These are phyloP conservation scores for Hydractinia echinata DNA, from an alignment of 30 jellyfish, hydroid and myxozoan species.

Conservation along the genomic window DNA sequence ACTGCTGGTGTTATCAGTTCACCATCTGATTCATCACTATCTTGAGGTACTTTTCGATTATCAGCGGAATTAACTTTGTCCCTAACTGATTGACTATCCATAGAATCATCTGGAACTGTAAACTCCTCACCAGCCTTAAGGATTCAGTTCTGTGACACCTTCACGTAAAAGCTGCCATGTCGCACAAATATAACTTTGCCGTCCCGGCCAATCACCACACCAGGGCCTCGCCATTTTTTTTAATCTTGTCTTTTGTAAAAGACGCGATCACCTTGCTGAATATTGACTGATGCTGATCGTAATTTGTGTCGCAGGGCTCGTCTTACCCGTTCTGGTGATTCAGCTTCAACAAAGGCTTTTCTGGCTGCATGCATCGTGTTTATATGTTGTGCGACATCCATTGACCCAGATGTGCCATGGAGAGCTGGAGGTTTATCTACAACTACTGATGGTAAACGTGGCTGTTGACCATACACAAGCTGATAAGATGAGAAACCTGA, in stretches of 20 bases:
- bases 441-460: conserved; percentile 32
- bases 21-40: not conserved
- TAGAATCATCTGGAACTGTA: not conserved
- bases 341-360: conserved; percentile 29
- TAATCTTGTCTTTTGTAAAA: conserved; percentile 40
- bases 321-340: conserved; percentile 42
- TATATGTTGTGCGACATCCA: conserved; percentile 30
- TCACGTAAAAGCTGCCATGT: conserved; percentile 27
- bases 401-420: conserved; percentile 34
- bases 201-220: conserved; percentile 28
- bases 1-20: not conserved
- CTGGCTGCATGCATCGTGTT: conserved; percentile 55
- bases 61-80: too few relatives aligned
- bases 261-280: conserved; percentile 39
- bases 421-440: conserved; percentile 36
- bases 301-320: conserved; percentile 48
- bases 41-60: too few relatives aligned
- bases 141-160: conserved; percentile 24
- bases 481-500: conserved; percentile 40
- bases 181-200: conserved; percentile 11
- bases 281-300: conserved; percentile 28
- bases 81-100: too few relatives aligned
- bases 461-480: conserved; percentile 45
- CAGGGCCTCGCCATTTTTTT: conserved; percentile 47
- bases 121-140: not conserved